phyloP scores from a whole-genome alignment of 2,797 vertebrate genomes.

The Neosalanx taihuensis region DNA sequence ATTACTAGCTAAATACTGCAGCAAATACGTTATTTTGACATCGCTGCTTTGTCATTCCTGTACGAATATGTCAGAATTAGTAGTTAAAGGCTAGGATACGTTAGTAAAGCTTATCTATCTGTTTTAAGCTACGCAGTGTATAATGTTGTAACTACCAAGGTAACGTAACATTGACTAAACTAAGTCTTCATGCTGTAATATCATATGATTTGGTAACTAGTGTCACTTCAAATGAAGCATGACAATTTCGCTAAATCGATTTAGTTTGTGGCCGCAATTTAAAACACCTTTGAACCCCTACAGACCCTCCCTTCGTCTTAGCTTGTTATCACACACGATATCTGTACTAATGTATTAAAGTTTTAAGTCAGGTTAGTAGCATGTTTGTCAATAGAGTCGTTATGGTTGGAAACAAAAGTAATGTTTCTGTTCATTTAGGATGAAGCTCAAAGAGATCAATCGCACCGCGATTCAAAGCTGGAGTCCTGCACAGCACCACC shows the following conservation, averaged over 20 bases:
- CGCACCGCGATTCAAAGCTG: slow-evolving; percentile 96
- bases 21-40: no score
- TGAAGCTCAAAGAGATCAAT: slow-evolving; percentile 97
- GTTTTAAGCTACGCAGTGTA: no score
- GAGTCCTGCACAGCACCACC: slow-evolving; percentile 93
- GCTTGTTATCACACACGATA: background rate
- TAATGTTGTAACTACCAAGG: background rate
- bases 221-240: background rate
- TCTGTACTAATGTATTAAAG: background rate
- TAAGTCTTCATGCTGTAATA: no score
- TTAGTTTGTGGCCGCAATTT: background rate
- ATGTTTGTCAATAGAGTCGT: background rate
- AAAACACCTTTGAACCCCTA: background rate
- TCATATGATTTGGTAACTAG: background rate
- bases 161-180: background rate
- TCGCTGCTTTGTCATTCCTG: no score
- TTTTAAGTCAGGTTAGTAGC: background rate
- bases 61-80: no score
- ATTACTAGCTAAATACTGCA: no score
- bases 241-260: background rate
- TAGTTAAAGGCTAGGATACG: no score
- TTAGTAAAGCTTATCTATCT: no score
- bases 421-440: slow-evolving; percentile 59
- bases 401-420: background rate
- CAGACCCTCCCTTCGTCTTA: background rate